These are phyloP conservation scores for Psilopogon haemacephalus DNA, from an alignment of 2,113 vertebrate species.

Conservation along the genomic window DNA sequence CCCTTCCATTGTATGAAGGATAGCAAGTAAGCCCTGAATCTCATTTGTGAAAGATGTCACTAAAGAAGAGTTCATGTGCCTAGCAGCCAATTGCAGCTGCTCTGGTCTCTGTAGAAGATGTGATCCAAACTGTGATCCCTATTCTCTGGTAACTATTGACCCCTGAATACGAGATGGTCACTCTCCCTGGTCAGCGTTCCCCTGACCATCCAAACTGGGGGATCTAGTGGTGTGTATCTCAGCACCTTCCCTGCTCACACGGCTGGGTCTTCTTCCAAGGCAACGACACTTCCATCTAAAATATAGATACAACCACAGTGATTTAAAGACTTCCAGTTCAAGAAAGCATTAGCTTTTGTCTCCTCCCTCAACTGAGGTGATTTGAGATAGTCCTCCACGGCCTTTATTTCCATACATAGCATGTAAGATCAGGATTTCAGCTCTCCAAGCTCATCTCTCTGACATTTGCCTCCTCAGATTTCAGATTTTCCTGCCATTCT, in stretches of 20 bases:
- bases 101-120: background rate
- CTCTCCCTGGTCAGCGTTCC: fast-evolving
- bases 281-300: background rate
- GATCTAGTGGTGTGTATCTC: background rate
- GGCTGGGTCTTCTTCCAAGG: background rate
- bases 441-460: background rate
- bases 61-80: background rate
- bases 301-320: background rate
- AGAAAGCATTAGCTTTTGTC: background rate
- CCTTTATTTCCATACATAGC: background rate
- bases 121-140: fast-evolving
- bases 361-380: background rate
- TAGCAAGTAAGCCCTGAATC: background rate
- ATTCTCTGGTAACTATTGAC: background rate
- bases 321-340: background rate
- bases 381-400: background rate
- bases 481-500: background rate
- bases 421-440: background rate
- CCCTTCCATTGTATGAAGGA: background rate
- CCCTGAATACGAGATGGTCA: background rate
- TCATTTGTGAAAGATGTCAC: background rate
- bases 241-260: background rate
- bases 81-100: background rate
- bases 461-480: background rate
- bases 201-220: background rate